Percentiles rank a stretch among this genome's conserved stretches.
These are phyloP conservation scores for Parazoanthus darwini DNA, from an alignment of 92 coral and sea anemone genomes.

Conservation along the genomic window DNA sequence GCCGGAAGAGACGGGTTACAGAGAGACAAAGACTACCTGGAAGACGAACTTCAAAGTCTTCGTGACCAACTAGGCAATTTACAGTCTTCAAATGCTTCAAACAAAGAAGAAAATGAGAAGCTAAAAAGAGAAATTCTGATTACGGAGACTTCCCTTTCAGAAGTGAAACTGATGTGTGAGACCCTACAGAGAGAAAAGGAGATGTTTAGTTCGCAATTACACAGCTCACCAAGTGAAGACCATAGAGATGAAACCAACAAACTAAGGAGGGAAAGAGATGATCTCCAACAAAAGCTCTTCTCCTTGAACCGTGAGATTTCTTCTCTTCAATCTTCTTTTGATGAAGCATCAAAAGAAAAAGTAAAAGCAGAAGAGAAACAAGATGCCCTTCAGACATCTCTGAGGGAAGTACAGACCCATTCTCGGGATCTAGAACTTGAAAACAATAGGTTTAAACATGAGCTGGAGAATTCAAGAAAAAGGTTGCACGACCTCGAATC, in stretches of 20 bases:
- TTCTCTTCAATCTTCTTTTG: conserved; percentile 43
- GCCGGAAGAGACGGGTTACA: conserved; percentile 50
- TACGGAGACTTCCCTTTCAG: conserved; percentile 64
- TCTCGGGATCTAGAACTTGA: conserved; percentile 57
- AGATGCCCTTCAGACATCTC: conserved; percentile 38
- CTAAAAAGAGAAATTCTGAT: conserved; percentile 49
- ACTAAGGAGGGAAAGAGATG: conserved; percentile 60
- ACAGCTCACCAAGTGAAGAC: conserved; percentile 51
- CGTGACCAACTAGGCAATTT: conserved; percentile 54
- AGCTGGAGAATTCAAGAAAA: conserved; percentile 54
- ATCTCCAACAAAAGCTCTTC: conserved; percentile 54
- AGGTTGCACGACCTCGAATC: conserved; percentile 53
- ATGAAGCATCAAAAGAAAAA: conserved; percentile 54
- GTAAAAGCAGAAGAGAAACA: conserved; percentile 58
- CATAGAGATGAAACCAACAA: conserved; percentile 50
- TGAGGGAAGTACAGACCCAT: conserved; percentile 46
- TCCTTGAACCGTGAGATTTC: conserved; percentile 54
- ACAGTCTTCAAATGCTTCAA: conserved; percentile 44
- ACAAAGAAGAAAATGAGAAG: conserved; percentile 58
- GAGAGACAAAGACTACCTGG: conserved; percentile 56
- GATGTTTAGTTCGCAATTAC: conserved; percentile 48
- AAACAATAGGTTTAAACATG: conserved; percentile 51
- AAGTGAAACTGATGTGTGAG: conserved; percentile 57
- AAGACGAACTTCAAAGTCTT: conserved; percentile 49
- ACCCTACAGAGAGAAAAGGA: conserved; percentile 65